Base-by-base conservation (phyloP, 2,888 invertebrate genomes). In the Halocaridina rubra region DNA sequence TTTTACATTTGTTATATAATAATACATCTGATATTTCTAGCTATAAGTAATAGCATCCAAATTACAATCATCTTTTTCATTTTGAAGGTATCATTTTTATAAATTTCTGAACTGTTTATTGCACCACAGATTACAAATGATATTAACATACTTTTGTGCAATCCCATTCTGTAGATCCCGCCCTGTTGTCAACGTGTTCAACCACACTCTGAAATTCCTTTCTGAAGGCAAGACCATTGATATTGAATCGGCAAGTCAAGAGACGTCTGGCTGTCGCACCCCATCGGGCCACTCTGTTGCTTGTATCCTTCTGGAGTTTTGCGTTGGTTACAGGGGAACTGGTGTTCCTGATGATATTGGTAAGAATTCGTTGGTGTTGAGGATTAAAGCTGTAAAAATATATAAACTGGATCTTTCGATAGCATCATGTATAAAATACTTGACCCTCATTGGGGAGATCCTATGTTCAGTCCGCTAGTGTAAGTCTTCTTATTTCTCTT, bases 231-330 rank as follows among this genome's bases (percentile, higher is more conserved):
- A 85, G 69, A 72, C 81, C 57, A 74, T 88, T 27, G 86, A 88
- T 82, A 46, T 88, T 8, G 80, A 59, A 3, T 64, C 30, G 5
- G 29, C 32, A 1, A 29, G 33, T 0, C 22, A 19, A 0, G 57
- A 61, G n/a, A 32, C 32, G 3, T 10, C 33, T 10, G 61, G 53
- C 13, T 87, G 86, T 74, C 57, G 16, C 8, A 81, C 67, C 4
- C 30, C 29, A 2, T 57, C 27, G 10, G 80, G 82, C 1, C 67
- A 24, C 0, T 13, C 24, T 10, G 85, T 86, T 10, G 30, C 87
- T 75, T 88, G 88, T 67, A 78, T 88, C n/a, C 67, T 76, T 32
- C 80, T 88, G 8, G 29, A 80, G 39, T 80, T 88, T 77, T 88
- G 88, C 69, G 19, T 88, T n/a, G 64, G 78, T 24, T 88, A 88